Percentiles rank a stretch among this genome's conserved stretches.
phyloP scores from a whole-genome alignment of 1,140 invertebrate species.

The Bombus waltoni region DNA sequence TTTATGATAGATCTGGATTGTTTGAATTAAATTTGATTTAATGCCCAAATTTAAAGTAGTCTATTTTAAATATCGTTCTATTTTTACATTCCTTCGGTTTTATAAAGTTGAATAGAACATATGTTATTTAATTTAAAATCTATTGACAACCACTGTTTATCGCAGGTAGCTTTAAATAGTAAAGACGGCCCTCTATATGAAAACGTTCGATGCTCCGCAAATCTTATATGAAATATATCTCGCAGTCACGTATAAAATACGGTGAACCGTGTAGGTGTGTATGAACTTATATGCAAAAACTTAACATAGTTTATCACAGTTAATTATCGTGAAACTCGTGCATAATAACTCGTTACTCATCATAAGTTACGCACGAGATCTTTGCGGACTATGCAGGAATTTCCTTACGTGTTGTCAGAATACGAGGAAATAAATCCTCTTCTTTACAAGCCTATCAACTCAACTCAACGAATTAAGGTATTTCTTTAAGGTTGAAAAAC shows the following conservation, averaged over 20 bases:
- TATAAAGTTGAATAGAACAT: too few relatives aligned
- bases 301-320: neutral
- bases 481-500: neutral
- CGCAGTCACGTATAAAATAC: neutral
- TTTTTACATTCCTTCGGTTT: too few relatives aligned
- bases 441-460: slow-evolving; percentile 76
- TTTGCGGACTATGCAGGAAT: slow-evolving; percentile 59
- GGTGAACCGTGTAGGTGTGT: neutral
- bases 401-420: slow-evolving; percentile 76
- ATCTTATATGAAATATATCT: neutral
- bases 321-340: neutral
- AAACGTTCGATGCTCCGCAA: neutral
- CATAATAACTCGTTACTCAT: neutral
- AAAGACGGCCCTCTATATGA: neutral
- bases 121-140: too few relatives aligned
- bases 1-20: neutral
- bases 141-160: neutral
- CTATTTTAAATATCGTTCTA: too few relatives aligned
- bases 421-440: slow-evolving; percentile 77
- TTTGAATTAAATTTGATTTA: neutral
- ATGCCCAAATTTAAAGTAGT: neutral
- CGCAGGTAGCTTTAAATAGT: neutral
- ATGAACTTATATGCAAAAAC: slow-evolving; percentile 5
- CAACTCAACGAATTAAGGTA: slow-evolving; percentile 80
- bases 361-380: neutral